Conservation (phyloP, 2,797 vertebrate genomes). For the Neomorphus geoffroyi region DNA sequence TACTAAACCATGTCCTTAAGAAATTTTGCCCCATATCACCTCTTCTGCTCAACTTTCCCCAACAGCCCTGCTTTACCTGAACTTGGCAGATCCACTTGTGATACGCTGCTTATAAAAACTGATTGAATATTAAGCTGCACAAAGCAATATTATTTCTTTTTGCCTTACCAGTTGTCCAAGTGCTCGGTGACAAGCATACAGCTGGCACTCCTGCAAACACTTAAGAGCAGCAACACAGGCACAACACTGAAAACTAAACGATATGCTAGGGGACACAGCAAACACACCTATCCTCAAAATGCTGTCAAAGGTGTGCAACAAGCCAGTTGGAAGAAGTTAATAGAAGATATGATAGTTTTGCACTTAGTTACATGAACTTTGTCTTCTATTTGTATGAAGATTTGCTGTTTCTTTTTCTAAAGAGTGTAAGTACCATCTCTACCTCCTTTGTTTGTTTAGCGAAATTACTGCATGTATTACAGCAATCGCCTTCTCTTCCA, state of each 20-base stretch:
- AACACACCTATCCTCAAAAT: background rate
- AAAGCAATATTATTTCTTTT: background rate
- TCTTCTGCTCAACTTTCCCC: background rate
- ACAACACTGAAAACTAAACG: background rate
- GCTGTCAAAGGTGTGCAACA: background rate
- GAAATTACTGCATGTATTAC: background rate
- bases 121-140: background rate
- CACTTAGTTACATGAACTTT: background rate
- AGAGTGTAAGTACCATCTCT: background rate
- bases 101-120: background rate
- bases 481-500: background rate
- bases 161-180: background rate
- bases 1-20: too few species aligned
- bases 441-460: background rate
- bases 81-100: fast-evolving
- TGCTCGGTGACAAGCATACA: background rate
- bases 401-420: background rate
- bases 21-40: background rate
- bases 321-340: background rate
- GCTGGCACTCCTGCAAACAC: background rate
- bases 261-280: background rate
- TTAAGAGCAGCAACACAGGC: background rate
- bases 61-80: background rate
- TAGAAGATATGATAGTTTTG: background rate
- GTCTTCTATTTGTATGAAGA: background rate